These are phyloP conservation scores for Papilio polytes DNA, from an alignment of 1,140 invertebrate genomes.

Conservation along the genomic window DNA sequence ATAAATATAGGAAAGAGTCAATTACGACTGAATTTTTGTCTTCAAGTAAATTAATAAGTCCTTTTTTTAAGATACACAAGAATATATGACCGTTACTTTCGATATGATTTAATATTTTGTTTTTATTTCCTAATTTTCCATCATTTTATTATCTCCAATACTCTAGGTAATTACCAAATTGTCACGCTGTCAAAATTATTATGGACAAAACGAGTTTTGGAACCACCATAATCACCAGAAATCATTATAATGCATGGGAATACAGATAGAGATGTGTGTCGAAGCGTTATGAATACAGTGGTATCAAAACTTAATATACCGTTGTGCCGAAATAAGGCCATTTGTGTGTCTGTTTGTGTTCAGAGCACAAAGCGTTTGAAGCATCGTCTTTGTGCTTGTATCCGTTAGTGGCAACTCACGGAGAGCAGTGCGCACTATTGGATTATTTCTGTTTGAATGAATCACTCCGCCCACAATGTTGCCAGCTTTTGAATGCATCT, in stretches of 20 bases:
- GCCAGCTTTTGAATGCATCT: slow-evolving; percentile 34
- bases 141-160: neutral
- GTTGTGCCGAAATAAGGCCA: slow-evolving; percentile 33
- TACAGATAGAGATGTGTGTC: neutral
- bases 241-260: neutral
- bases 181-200: no score
- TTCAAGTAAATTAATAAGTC: neutral
- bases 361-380: slow-evolving; percentile 29
- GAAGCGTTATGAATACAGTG: slow-evolving; percentile 24
- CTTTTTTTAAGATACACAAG: neutral
- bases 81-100: neutral
- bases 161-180: no score
- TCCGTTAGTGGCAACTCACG: slow-evolving; percentile 25
- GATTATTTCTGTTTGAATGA: slow-evolving; percentile 37
- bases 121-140: neutral
- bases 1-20: neutral
- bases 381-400: slow-evolving; percentile 26
- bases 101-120: neutral
- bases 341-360: slow-evolving; percentile 25
- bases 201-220: no score
- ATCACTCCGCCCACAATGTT: slow-evolving; percentile 28
- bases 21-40: neutral
- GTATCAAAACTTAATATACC: slow-evolving; percentile 35
- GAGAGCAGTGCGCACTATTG: slow-evolving; percentile 29
- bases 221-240: neutral